Base-by-base conservation (phyloP, 23 tunicate species). In the Botrylloides violaceus region DNA sequence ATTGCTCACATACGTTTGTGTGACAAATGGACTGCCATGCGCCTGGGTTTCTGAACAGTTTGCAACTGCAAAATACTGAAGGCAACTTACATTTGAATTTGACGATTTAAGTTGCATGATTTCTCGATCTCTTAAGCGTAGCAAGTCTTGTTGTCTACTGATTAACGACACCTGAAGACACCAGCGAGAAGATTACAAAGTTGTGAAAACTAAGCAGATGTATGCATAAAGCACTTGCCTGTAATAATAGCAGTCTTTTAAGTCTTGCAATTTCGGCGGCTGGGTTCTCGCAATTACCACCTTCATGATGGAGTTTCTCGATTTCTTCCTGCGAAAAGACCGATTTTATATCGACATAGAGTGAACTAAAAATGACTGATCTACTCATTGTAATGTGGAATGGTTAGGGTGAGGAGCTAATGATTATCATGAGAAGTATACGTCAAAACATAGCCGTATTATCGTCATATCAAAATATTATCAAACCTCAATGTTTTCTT, bases 71-170 rank as follows among this genome's bases (percentile, higher is more conserved):
- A n/a, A n/a, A n/a, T n/a, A n/a, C n/a, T n/a, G n/a, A n/a, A n/a
- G n/a, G n/a, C 19, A 22, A 61, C 71, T 23, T 66, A 77, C 81
- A 21, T 81, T 66, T 33, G 75, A 71, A 39, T 70, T 83, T 6
- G 71, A 49, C 0, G 80, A 34, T 61, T 79, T 85, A 27, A 85
- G 58, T 36, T 80, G 77, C 81, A 79, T 66, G 24, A 85, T 85
- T 75, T 85, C 94, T 75, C 83, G 79, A 68, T 85, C 94, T 58
- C 94, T 50, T 24, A 85, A 80, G 29, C 83, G 73, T 3, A 85
- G 75, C 7, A 85, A 35, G 53, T 85, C 94, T 75, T 85, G 94
- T 64, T 85, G 94, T 19, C 94, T 79, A 32, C 85, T 75, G 33
- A 85, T 85, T n/a, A 85, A 55, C 28, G 89, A 83, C 9, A 77